Evolutionary conservation across 1,140 invertebrate genomes (phyloP), one percentile per base, ranked within the genome.

Genomic region (Hydropsyche tenuis): DNA sequence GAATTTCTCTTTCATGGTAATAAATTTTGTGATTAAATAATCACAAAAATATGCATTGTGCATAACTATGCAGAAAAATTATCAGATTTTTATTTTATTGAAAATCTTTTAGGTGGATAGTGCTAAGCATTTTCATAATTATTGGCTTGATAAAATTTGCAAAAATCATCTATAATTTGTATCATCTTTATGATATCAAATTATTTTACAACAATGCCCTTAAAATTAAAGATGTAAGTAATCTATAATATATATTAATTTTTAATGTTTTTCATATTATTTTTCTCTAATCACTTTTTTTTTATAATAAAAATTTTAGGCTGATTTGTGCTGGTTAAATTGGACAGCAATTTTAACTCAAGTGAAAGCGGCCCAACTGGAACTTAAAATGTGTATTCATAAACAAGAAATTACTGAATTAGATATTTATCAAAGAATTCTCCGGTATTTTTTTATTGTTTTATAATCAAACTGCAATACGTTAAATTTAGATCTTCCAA

Each of bases 391-490:
- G 92, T 98, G 96, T 82, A 96, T 99, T 71, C 96, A 99, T 79
- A 98, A 98, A 82, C 89, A 91, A 80, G 93, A 97, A 80, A 88
- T 99, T 18, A 94, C 94, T 16, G 95, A 98, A 84, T 86, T 99
- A 80, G 97, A 99, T 87, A 97, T 99, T 80, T 98, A 99, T 83
- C 96, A 99, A 85, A 88, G 97, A 80, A 98, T 99, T 84, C 88
- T 99, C 75, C 88, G 93, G 84, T 90, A 84, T 74, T 16, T 37
- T 42, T 63, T 30, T 37, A 37, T 1, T n/a, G n/a, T 42, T 14
- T 16, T 2, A 30, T 63, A 11, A 5, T 22, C 48, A 23, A 48
- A 23, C 25, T 48, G 4, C n/a, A 11, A 23, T 27, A 68, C 23
- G 18, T 48, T 43, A 27, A 48, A 5, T 27, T 48, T 11, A 14